phyloP scores from a whole-genome alignment of 1,140 invertebrate species.

The Psix sp. region DNA sequence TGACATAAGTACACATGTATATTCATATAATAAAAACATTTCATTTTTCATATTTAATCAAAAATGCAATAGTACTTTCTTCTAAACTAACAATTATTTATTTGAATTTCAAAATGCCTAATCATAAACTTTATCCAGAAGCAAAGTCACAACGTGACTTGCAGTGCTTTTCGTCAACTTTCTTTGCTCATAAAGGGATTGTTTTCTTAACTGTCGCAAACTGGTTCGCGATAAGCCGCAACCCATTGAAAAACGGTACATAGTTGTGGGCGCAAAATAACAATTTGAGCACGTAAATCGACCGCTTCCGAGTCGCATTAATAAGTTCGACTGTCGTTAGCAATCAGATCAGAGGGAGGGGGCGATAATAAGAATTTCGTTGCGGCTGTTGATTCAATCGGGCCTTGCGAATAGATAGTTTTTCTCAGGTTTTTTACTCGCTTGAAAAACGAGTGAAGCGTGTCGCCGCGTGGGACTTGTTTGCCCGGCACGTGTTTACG shows the following conservation, averaged over 20 bases:
- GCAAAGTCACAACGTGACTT: too few species aligned
- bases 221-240: constrained; percentile 39
- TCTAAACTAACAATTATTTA: too few species aligned
- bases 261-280: constrained; percentile 36
- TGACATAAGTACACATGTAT: too few species aligned
- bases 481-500: constrained; percentile 29
- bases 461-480: constrained; percentile 37
- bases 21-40: too few species aligned
- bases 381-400: constrained; percentile 3
- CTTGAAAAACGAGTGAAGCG: constrained; percentile 13
- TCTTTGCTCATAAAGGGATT: constrained; percentile 9
- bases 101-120: too few species aligned
- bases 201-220: constrained; percentile 32
- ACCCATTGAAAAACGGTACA: constrained; percentile 45
- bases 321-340: constrained; percentile 27
- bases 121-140: constrained; percentile 1
- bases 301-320: constrained; percentile 15
- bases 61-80: too few species aligned
- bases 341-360: not conserved
- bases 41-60: too few species aligned
- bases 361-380: constrained; percentile 18
- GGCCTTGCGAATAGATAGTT: constrained; percentile 4
- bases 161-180: too few species aligned
- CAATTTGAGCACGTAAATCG: constrained; percentile 41
- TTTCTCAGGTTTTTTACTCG: too few species aligned